These are phyloP conservation scores for Holocentrus rufus DNA, from an alignment of 2,797 vertebrate genomes.

Conservation along the genomic window DNA sequence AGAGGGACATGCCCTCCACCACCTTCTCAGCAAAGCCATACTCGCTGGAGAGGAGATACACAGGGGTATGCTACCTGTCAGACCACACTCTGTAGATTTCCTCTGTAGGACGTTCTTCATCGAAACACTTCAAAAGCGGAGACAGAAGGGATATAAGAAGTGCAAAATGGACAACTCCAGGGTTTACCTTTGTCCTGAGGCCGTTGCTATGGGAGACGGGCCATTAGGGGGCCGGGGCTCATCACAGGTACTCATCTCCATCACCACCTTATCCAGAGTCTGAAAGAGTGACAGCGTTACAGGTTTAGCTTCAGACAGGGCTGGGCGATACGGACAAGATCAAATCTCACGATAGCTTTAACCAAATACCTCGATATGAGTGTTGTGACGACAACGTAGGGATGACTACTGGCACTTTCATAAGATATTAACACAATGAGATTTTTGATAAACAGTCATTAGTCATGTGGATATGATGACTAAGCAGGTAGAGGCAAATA, in stretches of 20 bases:
- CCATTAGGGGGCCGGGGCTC: slow-evolving; percentile 95
- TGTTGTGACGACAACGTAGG: too few relatives aligned
- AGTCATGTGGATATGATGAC: too few relatives aligned
- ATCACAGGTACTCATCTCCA: slow-evolving; percentile 99
- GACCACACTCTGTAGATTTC: too few relatives aligned
- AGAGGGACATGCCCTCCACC: slow-evolving; percentile 96
- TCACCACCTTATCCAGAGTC: slow-evolving; percentile 97
- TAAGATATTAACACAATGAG: too few relatives aligned
- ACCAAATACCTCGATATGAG: too few relatives aligned
- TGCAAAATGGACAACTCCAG: not conserved
- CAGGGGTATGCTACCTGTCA: too few relatives aligned
- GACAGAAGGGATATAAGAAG: not conserved
- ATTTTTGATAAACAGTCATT: too few relatives aligned
- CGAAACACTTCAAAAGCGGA: not conserved
- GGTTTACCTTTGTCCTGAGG: slow-evolving; percentile 94
- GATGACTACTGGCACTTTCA: too few relatives aligned
- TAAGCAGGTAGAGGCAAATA: too few relatives aligned
- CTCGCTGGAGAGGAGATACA: slow-evolving; percentile 81
- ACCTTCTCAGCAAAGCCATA: slow-evolving; percentile 99
- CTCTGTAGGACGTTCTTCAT: not conserved
- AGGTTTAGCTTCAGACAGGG: not conserved
- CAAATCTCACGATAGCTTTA: too few relatives aligned
- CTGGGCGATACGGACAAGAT: too few relatives aligned
- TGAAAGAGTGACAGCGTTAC: slow-evolving; percentile 64
- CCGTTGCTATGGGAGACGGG: slow-evolving; percentile 97